phyloP scores from a whole-genome alignment of 2,113 vertebrate species.

The Mormoops blainvillei region DNA sequence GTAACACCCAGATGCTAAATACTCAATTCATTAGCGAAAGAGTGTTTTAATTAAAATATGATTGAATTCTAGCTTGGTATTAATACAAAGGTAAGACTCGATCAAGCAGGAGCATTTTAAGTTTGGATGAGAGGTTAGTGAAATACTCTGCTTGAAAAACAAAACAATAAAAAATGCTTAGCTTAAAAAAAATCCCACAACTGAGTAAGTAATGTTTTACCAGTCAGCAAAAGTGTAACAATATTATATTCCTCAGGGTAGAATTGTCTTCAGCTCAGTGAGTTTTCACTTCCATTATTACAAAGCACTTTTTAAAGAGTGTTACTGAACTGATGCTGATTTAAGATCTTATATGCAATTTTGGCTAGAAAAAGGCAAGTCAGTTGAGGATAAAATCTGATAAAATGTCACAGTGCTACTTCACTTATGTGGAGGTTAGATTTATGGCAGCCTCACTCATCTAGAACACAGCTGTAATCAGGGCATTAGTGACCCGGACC shows the following conservation, averaged over 20 bases:
- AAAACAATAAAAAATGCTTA: constrained; percentile 6
- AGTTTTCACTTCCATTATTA: background rate
- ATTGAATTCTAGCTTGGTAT: background rate
- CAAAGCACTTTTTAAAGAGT: background rate
- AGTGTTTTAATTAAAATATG: constrained; percentile 67
- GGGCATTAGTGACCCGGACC: background rate
- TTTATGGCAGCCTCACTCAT: background rate
- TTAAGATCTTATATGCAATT: background rate
- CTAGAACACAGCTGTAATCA: background rate
- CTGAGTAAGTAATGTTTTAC: constrained; percentile 25
- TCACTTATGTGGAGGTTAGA: background rate
- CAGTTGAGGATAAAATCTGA: background rate
- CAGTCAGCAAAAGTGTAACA: background rate
- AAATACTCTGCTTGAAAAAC: background rate
- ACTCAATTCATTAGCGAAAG: constrained; percentile 62
- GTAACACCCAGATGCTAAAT: constrained; percentile 51
- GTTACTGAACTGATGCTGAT: constrained; percentile 15
- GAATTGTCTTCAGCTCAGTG: constrained; percentile 10
- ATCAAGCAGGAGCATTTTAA: constrained; percentile 31
- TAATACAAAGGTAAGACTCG: background rate
- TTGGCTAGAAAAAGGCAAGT: background rate
- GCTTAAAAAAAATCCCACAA: background rate
- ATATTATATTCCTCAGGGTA: background rate
- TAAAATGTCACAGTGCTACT: background rate
- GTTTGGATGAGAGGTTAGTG: constrained; percentile 26